These are phyloP conservation scores for Solea senegalensis DNA, from an alignment of 2,113 vertebrate species.

Conservation along the genomic window DNA sequence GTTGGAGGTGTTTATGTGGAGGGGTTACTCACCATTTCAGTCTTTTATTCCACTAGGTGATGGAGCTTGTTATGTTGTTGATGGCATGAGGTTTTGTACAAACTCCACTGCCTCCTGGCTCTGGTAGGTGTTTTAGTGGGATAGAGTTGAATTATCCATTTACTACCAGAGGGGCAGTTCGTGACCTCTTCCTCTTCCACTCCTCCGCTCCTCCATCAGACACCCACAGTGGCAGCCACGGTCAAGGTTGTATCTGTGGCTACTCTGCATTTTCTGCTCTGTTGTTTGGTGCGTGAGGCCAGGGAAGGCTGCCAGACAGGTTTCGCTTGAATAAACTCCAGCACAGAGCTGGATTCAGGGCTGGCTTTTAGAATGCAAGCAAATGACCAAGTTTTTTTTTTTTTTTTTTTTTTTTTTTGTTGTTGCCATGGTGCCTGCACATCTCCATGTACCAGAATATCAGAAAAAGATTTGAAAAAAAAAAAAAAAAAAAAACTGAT, in stretches of 20 bases:
- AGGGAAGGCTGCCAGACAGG: slow-evolving; percentile 34
- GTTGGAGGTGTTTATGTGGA: slow-evolving; percentile 44
- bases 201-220: slow-evolving; percentile 64
- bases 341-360: slow-evolving; percentile 39
- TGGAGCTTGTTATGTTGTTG: slow-evolving; percentile 67
- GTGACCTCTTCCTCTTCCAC: slow-evolving; percentile 62
- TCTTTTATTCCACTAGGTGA: slow-evolving; percentile 56
- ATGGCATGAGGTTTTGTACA: slow-evolving; percentile 57
- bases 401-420: background rate
- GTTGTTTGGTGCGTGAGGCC: slow-evolving; percentile 23
- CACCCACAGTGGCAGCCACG: slow-evolving; percentile 53
- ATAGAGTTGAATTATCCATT: slow-evolving; percentile 78
- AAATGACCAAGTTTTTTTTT: slow-evolving; percentile 32
- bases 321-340: slow-evolving; percentile 22
- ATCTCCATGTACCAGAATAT: slow-evolving; percentile 40
- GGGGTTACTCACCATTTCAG: slow-evolving; percentile 41
- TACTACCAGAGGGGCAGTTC: slow-evolving; percentile 70
- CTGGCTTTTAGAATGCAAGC: slow-evolving; percentile 43
- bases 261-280: slow-evolving; percentile 51
- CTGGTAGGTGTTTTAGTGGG: slow-evolving; percentile 62
- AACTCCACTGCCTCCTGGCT: slow-evolving; percentile 57
- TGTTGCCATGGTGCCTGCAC: slow-evolving; percentile 60
- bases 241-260: slow-evolving; percentile 68
- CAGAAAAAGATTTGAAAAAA: slow-evolving; percentile 38
- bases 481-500: background rate